Conservation (phyloP, 2,113 vertebrate species). For the human (Homo sapiens) region DNA sequence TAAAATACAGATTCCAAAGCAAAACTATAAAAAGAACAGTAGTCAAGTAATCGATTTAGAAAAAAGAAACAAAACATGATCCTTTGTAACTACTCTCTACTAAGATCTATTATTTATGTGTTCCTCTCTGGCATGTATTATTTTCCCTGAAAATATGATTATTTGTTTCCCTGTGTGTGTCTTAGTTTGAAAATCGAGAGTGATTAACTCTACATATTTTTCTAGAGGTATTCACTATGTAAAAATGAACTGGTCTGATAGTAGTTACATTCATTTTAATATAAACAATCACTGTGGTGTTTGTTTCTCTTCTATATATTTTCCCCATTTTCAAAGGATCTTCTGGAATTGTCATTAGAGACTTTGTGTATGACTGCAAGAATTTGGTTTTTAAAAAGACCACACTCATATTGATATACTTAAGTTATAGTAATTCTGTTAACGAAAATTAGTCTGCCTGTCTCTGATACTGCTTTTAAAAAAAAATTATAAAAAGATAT, state of each 20-base stretch:
- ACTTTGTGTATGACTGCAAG: background rate
- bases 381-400: background rate
- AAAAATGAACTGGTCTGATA: background rate
- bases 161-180: background rate
- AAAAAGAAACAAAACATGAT: background rate
- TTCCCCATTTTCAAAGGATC: background rate
- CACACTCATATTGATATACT: background rate
- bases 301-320: background rate
- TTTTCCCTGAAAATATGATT: background rate
- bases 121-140: background rate
- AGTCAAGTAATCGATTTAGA: conserved; percentile 20
- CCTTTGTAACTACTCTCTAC: background rate
- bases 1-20: background rate
- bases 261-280: background rate
- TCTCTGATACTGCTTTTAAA: background rate
- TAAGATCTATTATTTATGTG: background rate
- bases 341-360: background rate
- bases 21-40: background rate
- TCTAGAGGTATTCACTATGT: background rate
- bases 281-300: background rate
- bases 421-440: background rate
- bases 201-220: background rate
- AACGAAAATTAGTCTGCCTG: background rate
- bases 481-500: background rate
- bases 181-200: background rate